phyloP scores from a whole-genome alignment of 2,113 vertebrate species.

The Protobothrops flavoviridis region DNA sequence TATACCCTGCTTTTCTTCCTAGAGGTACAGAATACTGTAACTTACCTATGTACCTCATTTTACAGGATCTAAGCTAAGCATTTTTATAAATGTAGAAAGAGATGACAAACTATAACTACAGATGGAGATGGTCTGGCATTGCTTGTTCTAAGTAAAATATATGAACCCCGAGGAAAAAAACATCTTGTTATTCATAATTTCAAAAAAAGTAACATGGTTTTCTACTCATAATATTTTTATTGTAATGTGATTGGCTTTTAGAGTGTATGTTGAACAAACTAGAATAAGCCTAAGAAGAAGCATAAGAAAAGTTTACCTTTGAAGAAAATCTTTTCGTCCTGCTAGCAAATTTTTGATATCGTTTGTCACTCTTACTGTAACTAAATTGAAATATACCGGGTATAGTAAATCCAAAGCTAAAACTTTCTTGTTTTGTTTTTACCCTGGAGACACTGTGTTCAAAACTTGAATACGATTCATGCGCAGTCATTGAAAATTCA shows the following conservation, averaged over 20 bases:
- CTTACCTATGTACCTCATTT: not conserved
- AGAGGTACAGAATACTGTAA: not conserved
- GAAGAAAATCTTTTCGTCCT: conserved; percentile 77
- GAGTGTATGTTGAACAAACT: not conserved
- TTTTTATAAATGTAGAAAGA: not conserved
- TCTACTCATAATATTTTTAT: not conserved
- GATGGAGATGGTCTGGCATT: not conserved
- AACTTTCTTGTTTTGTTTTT: conserved; percentile 33
- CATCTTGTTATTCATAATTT: not conserved
- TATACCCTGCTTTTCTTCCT: not conserved
- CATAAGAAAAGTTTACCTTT: conserved; percentile 71
- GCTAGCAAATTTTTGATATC: conserved; percentile 69
- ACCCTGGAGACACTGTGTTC: conserved; percentile 57
- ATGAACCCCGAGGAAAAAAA: not conserved
- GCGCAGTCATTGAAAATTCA: conserved; percentile 77
- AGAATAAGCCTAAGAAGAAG: conserved; percentile 22
- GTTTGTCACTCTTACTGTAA: conserved; percentile 56
- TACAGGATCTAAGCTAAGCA: not conserved
- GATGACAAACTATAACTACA: not conserved
- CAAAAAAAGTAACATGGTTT: not conserved
- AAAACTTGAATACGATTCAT: conserved; percentile 80
- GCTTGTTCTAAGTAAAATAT: not conserved
- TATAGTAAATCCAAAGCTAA: conserved; percentile 72
- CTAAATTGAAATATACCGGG: conserved; percentile 66
- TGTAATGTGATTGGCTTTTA: not conserved